phyloP scores from a whole-genome alignment of 2,888 invertebrate species.

The Perithous albicinctus region DNA sequence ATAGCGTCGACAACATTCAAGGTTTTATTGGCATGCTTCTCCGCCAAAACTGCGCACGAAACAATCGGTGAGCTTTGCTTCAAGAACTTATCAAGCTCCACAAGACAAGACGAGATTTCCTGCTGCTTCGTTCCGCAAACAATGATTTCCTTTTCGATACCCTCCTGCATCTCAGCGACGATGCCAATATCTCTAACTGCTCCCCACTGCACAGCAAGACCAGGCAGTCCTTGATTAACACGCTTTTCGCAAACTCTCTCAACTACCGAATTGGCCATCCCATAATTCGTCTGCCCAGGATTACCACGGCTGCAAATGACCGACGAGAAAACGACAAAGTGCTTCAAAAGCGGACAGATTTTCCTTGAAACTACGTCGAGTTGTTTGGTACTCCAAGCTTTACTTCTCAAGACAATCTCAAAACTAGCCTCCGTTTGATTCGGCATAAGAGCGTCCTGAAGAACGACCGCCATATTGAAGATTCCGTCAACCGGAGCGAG shows the following conservation, averaged over 20 bases:
- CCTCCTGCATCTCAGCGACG: slow-evolving; percentile 91
- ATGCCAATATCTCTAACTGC: slow-evolving; percentile 91
- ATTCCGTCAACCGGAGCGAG: slow-evolving; percentile 88
- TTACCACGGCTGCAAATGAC: slow-evolving; percentile 89
- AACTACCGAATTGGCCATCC: slow-evolving; percentile 86
- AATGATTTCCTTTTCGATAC: slow-evolving; percentile 88
- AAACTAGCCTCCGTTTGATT: slow-evolving; percentile 86
- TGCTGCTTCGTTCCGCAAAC: slow-evolving; percentile 95
- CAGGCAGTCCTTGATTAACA: slow-evolving; percentile 85
- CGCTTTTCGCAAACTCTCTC: slow-evolving; percentile 87
- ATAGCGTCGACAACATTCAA: slow-evolving; percentile 93
- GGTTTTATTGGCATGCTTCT: too few relatives aligned
- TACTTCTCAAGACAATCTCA: slow-evolving; percentile 86
- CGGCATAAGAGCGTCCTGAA: slow-evolving; percentile 86
- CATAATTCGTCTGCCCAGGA: slow-evolving; percentile 89
- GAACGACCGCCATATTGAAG: slow-evolving; percentile 88
- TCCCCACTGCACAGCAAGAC: slow-evolving; percentile 88
- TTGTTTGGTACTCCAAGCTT: slow-evolving; percentile 87
- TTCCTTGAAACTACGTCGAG: slow-evolving; percentile 86
- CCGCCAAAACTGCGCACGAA: slow-evolving; percentile 94
- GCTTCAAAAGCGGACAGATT: slow-evolving; percentile 84
- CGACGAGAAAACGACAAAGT: slow-evolving; percentile 89
- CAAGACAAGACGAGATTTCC: slow-evolving; percentile 93
- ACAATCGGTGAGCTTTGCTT: slow-evolving; percentile 88
- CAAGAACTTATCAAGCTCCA: too few relatives aligned